Conservation (phyloP, 2,797 vertebrate species). For the Lagocephalus sceleratus region DNA sequence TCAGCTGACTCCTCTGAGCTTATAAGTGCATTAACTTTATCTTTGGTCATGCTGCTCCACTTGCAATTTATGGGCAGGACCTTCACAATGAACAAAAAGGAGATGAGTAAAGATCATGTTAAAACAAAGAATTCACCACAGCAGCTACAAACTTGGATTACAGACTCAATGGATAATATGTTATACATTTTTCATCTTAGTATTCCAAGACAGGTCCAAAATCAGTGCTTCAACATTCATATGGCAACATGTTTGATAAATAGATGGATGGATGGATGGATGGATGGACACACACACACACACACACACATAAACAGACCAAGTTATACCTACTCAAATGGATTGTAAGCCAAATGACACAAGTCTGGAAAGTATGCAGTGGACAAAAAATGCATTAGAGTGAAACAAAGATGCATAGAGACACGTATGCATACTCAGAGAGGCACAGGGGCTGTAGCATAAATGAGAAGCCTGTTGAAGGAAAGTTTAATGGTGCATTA, state of each 20-base stretch:
- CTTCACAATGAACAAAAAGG: constrained; percentile 36
- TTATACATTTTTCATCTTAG: constrained; percentile 3
- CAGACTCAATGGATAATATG: constrained; percentile 14
- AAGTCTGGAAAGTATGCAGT: constrained; percentile 28
- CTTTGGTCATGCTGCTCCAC: constrained; percentile 39
- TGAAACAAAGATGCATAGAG: constrained; percentile 16
- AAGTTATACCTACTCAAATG: constrained; percentile 16
- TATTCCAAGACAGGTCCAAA: constrained; percentile 17
- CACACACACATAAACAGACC: constrained; percentile 10
- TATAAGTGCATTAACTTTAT: constrained; percentile 58
- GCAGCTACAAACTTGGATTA: constrained; percentile 22
- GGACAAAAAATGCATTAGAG: constrained; percentile 39
- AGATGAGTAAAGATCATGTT: constrained; percentile 26
- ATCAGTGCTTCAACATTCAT: background rate
- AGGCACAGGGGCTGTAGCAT: constrained; percentile 64
- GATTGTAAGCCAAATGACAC: constrained; percentile 22
- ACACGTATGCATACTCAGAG: constrained; percentile 2
- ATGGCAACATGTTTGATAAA: background rate
- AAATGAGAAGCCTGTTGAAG: constrained; percentile 47
- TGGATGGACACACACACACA: too few species aligned
- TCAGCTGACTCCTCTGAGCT: constrained; percentile 46
- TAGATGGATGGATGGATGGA: too few species aligned
- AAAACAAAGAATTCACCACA: constrained; percentile 31
- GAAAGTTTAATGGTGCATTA: constrained; percentile 46
- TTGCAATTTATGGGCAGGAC: constrained; percentile 41